These are phyloP conservation scores for Mobula hypostoma DNA, from an alignment of 2,113 vertebrate genomes.

Conservation along the genomic window DNA sequence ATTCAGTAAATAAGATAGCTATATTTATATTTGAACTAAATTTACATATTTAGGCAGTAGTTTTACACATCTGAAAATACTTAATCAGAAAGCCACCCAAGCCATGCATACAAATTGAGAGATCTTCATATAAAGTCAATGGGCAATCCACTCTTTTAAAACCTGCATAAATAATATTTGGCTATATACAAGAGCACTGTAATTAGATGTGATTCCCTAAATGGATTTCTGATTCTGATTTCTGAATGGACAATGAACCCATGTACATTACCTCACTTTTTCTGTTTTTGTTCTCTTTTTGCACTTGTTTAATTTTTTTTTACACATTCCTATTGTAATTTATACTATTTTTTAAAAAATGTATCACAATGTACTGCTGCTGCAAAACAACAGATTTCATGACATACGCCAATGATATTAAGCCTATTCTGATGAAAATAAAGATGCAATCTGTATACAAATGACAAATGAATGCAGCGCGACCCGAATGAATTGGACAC, in stretches of 20 bases:
- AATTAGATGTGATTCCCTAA: not conserved
- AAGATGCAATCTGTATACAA: not conserved
- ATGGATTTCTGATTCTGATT: not conserved
- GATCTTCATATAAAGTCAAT: not conserved
- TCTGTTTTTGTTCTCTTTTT: too few relatives aligned
- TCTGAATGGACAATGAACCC: too few relatives aligned
- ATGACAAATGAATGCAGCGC: not conserved
- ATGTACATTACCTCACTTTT: too few relatives aligned
- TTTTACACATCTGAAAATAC: not conserved
- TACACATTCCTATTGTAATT: too few relatives aligned
- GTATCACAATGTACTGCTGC: too few relatives aligned
- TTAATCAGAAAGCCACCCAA: not conserved
- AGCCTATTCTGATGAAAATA: not conserved
- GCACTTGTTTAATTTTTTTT: too few relatives aligned
- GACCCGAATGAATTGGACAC: not conserved
- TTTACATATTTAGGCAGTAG: not conserved
- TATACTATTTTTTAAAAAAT: too few relatives aligned
- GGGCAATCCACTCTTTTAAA: not conserved
- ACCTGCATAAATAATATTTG: not conserved
- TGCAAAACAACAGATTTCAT: too few relatives aligned
- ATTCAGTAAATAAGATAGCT: not conserved
- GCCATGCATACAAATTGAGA: not conserved
- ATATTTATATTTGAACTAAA: not conserved
- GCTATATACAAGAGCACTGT: not conserved
- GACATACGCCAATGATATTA: too few relatives aligned